These are phyloP conservation scores for Gobius niger DNA, from an alignment of 2,113 vertebrate genomes.

Conservation along the genomic window DNA sequence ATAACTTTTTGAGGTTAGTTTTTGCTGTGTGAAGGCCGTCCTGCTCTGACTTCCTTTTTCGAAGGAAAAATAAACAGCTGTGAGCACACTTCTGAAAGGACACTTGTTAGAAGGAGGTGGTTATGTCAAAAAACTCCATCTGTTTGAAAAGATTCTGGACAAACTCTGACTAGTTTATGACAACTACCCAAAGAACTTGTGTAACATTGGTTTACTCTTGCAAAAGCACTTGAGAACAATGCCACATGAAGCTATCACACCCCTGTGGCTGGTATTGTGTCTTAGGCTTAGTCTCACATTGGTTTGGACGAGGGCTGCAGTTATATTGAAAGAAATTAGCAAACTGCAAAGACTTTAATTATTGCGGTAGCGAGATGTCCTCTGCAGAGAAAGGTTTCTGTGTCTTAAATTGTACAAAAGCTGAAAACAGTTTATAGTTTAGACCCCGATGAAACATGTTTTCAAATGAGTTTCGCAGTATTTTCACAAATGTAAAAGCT, in stretches of 20 bases:
- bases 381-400: too few relatives aligned
- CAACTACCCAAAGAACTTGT: neutral
- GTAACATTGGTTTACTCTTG: neutral
- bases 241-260: neutral
- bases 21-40: neutral
- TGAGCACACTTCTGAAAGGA: neutral
- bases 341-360: too few relatives aligned
- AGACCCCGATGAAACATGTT: too few relatives aligned
- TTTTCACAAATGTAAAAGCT: too few relatives aligned
- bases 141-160: neutral
- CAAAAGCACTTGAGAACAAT: neutral
- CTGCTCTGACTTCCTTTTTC: neutral
- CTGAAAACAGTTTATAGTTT: too few relatives aligned
- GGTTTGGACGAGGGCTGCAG: too few relatives aligned
- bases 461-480: too few relatives aligned
- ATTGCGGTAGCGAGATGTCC: too few relatives aligned
- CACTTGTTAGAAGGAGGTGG: neutral
- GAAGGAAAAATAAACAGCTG: slow-evolving; percentile 47
- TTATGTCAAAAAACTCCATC: slow-evolving; percentile 9
- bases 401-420: too few relatives aligned
- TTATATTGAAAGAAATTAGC: too few relatives aligned
- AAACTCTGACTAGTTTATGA: neutral
- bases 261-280: too few relatives aligned
- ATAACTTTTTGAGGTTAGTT: neutral
- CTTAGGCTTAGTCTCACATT: too few relatives aligned